These are phyloP conservation scores for Apamea crenata DNA, from an alignment of 2,888 invertebrate species.

Conservation along the genomic window DNA sequence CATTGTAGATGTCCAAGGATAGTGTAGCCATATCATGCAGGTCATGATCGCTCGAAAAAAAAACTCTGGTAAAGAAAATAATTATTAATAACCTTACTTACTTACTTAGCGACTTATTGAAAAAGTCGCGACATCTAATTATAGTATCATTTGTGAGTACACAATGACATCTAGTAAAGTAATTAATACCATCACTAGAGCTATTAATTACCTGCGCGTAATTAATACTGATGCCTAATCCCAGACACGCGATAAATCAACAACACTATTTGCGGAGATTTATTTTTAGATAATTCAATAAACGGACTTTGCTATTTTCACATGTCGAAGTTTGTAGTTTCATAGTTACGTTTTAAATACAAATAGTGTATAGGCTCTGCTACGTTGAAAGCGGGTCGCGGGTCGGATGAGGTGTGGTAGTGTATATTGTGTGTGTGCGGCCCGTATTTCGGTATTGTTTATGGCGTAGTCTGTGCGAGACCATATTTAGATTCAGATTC, in stretches of 20 bases:
- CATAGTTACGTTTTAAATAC: slow-evolving; percentile 42
- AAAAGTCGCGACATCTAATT: background rate
- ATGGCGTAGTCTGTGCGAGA: no score
- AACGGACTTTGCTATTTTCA: slow-evolving; percentile 17
- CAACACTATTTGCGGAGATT: slow-evolving; percentile 45
- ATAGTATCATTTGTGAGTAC: slow-evolving; percentile 12
- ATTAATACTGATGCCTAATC: slow-evolving; percentile 42
- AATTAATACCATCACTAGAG: slow-evolving; percentile 14
- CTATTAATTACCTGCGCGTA: slow-evolving; percentile 32
- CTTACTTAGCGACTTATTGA: no score
- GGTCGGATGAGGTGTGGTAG: background rate
- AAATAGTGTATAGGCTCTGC: slow-evolving; percentile 21
- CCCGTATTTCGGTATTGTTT: no score
- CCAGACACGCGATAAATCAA: slow-evolving; percentile 51
- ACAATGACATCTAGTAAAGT: slow-evolving; percentile 19
- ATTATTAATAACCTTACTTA: background rate
- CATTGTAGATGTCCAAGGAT: background rate
- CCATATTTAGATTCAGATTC: no score
- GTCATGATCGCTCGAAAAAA: background rate
- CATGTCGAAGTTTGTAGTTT: slow-evolving; percentile 17
- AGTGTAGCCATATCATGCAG: background rate
- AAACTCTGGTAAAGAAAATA: background rate
- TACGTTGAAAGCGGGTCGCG: slow-evolving; percentile 1
- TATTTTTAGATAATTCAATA: slow-evolving; percentile 39
- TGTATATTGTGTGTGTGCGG: no score